A percentile compares a stretch with the other conserved stretches of the same genome.
Conservation (phyloP, 2,113 vertebrate genomes). For the Phylloscopus trochiloides region DNA sequence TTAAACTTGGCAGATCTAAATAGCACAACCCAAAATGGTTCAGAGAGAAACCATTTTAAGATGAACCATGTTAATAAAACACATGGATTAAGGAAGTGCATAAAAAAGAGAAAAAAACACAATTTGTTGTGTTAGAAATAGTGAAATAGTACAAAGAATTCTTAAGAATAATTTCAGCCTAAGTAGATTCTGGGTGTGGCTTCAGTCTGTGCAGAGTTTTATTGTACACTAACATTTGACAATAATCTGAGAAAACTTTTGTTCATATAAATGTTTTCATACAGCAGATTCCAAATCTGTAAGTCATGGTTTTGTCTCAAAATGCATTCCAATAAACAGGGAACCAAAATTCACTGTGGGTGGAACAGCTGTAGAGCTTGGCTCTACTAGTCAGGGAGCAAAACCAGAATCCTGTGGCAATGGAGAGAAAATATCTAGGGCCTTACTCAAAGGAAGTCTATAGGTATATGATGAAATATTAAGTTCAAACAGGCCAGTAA, state of each 20-base stretch:
- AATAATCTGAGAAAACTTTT: conserved; percentile 38
- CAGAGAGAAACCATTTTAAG: neutral
- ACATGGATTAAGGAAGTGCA: neutral
- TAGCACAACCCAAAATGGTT: neutral
- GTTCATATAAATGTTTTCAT: neutral
- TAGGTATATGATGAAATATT: neutral
- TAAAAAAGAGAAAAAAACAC: neutral
- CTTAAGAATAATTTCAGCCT: neutral
- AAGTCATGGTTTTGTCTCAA: conserved; percentile 10
- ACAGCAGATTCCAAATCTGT: conserved; percentile 27
- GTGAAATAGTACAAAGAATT: neutral
- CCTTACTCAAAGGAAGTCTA: neutral
- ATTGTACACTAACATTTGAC: conserved; percentile 35
- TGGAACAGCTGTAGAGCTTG: conserved; percentile 9
- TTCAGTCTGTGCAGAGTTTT: neutral
- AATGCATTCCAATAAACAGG: neutral
- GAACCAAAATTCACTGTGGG: neutral
- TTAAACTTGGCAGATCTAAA: neutral
- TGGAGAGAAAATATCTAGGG: neutral
- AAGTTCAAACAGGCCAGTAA: neutral
- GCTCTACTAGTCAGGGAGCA: neutral
- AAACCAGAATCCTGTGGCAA: neutral
- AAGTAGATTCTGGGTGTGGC: neutral
- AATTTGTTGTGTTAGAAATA: neutral
- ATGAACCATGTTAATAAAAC: neutral